phyloP scores from a whole-genome alignment of 2,888 invertebrate genomes.

The Theretra japonica region DNA sequence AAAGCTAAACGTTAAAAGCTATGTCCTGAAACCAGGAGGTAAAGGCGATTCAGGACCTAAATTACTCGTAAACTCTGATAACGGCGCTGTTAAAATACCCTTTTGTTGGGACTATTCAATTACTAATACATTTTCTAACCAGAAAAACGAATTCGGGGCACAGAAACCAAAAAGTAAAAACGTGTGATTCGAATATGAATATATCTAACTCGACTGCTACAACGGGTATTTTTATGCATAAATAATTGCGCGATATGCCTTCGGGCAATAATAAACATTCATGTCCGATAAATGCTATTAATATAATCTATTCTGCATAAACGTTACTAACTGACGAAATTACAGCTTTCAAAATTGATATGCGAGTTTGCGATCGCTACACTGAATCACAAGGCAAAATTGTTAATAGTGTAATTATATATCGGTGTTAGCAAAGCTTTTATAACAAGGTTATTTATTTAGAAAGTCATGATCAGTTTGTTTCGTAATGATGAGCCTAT shows the following conservation, averaged over 20 bases:
- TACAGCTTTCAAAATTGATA: conserved; percentile 10
- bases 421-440: too few species aligned
- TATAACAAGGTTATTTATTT: background rate
- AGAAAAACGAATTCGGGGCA: too few species aligned
- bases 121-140: too few species aligned
- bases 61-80: too few species aligned
- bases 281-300: background rate
- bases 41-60: too few species aligned
- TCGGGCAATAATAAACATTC: conserved; percentile 20
- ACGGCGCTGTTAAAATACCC: too few species aligned
- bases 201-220: background rate
- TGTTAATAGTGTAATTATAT: background rate
- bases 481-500: background rate
- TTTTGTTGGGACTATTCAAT: too few species aligned
- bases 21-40: too few species aligned
- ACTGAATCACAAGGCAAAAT: background rate
- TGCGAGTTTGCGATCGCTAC: conserved; percentile 6
- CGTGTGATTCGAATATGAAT: background rate
- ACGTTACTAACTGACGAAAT: conserved; percentile 33
- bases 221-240: background rate
- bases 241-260: conserved; percentile 6
- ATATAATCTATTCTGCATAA: conserved; percentile 32
- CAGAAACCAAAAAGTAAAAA: too few species aligned
- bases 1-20: too few species aligned
- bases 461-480: background rate